A percentile compares a stretch with the other conserved stretches of the same genome.
These are phyloP conservation scores for Pangasius larnaudii DNA, from an alignment of 2,797 vertebrate species.

Conservation along the genomic window DNA sequence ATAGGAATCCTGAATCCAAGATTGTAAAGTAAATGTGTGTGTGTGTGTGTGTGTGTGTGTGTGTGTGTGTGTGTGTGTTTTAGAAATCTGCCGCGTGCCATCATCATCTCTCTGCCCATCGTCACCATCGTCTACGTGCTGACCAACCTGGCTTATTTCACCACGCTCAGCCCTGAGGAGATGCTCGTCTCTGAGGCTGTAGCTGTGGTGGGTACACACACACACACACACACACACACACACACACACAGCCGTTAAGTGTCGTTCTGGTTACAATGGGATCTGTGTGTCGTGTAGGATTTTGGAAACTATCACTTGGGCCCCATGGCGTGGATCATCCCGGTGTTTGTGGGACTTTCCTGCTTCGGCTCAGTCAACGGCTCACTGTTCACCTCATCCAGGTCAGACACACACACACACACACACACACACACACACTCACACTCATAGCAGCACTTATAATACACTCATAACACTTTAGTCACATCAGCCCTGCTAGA, in stretches of 20 bases:
- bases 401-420: slow-evolving; percentile 71
- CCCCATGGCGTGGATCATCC: slow-evolving; percentile 95
- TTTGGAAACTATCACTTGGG: slow-evolving; percentile 92
- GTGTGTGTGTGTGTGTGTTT: slow-evolving; percentile 28
- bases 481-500: not conserved
- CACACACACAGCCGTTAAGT: not conserved
- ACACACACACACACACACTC: not conserved
- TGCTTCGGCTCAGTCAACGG: slow-evolving; percentile 98
- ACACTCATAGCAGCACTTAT: not conserved
- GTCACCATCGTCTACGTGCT: slow-evolving; percentile 94
- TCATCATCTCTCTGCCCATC: slow-evolving; percentile 95
- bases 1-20: not conserved
- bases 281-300: slow-evolving; percentile 75
- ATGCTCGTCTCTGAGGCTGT: slow-evolving; percentile 91
- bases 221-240: not conserved
- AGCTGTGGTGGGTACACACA: slow-evolving; percentile 82
- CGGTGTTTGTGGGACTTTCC: slow-evolving; percentile 94
- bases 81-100: slow-evolving; percentile 95
- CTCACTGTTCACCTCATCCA: slow-evolving; percentile 95
- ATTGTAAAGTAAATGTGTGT: not conserved
- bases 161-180: slow-evolving; percentile 83
- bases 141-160: slow-evolving; percentile 98
- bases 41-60: slow-evolving; percentile 33
- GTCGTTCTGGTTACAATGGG: not conserved
- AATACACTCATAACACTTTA: not conserved